A percentile compares a stretch with the other conserved stretches of the same genome.
These are phyloP conservation scores for Dinocampus coccinellae DNA, from an alignment of 2,888 invertebrate species.

Conservation along the genomic window DNA sequence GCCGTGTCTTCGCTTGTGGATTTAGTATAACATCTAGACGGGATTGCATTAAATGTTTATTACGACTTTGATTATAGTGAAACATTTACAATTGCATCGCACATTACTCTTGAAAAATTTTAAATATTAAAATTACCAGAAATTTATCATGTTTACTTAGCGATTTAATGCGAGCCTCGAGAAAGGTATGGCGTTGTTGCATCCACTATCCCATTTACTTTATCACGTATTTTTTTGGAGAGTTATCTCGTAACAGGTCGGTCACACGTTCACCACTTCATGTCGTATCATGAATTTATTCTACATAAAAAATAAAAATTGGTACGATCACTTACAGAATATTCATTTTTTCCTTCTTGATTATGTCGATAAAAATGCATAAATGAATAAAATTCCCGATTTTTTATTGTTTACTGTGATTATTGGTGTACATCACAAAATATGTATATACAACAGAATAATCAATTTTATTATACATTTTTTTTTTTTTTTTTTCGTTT, in stretches of 20 bases:
- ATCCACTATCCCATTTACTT: neutral
- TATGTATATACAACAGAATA: too few relatives aligned
- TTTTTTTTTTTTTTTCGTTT: too few relatives aligned
- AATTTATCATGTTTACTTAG: conserved; percentile 35
- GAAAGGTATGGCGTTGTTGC: conserved; percentile 10
- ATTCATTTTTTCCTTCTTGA: too few relatives aligned
- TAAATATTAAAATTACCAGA: conserved; percentile 33
- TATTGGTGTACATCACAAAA: too few relatives aligned
- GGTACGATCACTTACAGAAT: too few relatives aligned
- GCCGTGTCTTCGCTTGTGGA: neutral
- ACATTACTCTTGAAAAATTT: conserved; percentile 20
- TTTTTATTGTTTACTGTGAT: too few relatives aligned
- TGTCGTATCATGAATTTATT: neutral
- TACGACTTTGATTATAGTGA: conserved; percentile 29
- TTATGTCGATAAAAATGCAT: too few relatives aligned
- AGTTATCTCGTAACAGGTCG: neutral
- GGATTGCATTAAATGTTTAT: conserved; percentile 24
- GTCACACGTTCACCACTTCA: neutral
- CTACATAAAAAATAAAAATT: neutral
- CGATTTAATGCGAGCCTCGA: conserved; percentile 28
- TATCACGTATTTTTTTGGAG: neutral
- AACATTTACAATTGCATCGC: conserved; percentile 12
- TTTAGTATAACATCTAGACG: neutral
- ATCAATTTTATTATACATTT: too few relatives aligned
- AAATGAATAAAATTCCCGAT: too few relatives aligned